A percentile compares a stretch with the other conserved stretches of the same genome.
Evolutionary conservation across 2,888 invertebrate genomes (phyloP).

Genomic region (Prenolepis imparis): DNA sequence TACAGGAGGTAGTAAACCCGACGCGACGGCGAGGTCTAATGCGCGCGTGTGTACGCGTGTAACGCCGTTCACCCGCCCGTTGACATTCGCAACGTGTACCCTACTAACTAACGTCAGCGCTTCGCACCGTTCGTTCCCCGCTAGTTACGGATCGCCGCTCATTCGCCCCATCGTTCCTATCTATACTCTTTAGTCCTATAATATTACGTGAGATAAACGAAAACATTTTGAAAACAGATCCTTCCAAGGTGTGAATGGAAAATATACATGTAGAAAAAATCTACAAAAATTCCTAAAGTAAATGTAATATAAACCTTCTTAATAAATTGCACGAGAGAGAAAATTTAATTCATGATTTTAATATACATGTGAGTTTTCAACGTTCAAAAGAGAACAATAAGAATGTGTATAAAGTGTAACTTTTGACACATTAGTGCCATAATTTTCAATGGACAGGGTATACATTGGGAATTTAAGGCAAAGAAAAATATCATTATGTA

Average conservation of each 20-base stretch:
- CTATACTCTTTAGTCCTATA: neutral
- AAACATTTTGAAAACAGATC: neutral
- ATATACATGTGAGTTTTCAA: neutral
- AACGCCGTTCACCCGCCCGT: constrained; percentile 33
- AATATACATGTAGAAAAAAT: neutral
- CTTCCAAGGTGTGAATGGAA: neutral
- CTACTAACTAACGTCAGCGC: constrained; percentile 52
- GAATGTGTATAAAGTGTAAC: neutral
- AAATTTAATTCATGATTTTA: too few species aligned
- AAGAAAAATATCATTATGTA: neutral
- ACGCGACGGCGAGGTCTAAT: constrained; percentile 45
- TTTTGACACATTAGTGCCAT: neutral
- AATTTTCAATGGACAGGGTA: neutral
- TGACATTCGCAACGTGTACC: constrained; percentile 50
- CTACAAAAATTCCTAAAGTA: neutral
- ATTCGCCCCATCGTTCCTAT: neutral
- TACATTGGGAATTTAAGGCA: neutral
- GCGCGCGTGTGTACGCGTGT: constrained; percentile 36
- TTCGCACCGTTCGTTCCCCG: constrained; percentile 45
- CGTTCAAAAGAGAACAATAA: neutral
- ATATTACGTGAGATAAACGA: neutral
- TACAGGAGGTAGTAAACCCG: constrained; percentile 56
- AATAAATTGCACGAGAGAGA: too few species aligned
- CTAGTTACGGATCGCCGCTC: constrained; percentile 33
- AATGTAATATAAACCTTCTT: neutral